Conservation (phyloP, 2,113 vertebrate species). For the Tapirus terrestris region DNA sequence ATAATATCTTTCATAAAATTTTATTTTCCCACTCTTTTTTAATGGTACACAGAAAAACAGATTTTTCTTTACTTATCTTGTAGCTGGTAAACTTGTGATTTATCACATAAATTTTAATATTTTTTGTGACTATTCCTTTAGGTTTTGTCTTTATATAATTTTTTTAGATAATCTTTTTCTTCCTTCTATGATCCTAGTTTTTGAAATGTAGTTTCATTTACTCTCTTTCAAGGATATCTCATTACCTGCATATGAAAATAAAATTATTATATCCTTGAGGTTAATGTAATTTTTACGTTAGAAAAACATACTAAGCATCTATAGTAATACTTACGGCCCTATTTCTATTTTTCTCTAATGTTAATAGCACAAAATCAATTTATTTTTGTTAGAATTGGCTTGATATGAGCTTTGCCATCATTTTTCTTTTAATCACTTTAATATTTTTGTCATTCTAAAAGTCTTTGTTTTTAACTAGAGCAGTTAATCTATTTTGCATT, state of each 20-base stretch:
- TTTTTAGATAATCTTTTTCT: neutral
- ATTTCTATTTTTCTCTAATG: neutral
- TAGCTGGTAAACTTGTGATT: neutral
- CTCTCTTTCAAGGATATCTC: neutral
- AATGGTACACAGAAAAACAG: neutral
- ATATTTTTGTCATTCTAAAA: neutral
- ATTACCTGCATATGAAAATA: neutral
- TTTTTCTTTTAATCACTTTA: neutral
- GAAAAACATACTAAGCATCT: neutral
- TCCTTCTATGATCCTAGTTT: neutral
- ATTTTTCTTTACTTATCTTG: neutral
- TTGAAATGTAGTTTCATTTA: neutral
- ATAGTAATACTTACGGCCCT: neutral
- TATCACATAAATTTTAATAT: neutral
- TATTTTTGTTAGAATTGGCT: neutral
- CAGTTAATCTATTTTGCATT: neutral
- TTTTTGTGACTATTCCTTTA: neutral
- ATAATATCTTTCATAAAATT: neutral
- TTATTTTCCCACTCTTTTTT: neutral
- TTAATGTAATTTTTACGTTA: neutral
- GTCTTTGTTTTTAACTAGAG: neutral
- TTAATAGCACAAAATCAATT: neutral
- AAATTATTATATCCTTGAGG: neutral
- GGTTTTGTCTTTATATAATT: neutral
- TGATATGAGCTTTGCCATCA: neutral